Base-by-base conservation (phyloP, 1,140 invertebrate genomes). In the Asbolus verrucosus region DNA sequence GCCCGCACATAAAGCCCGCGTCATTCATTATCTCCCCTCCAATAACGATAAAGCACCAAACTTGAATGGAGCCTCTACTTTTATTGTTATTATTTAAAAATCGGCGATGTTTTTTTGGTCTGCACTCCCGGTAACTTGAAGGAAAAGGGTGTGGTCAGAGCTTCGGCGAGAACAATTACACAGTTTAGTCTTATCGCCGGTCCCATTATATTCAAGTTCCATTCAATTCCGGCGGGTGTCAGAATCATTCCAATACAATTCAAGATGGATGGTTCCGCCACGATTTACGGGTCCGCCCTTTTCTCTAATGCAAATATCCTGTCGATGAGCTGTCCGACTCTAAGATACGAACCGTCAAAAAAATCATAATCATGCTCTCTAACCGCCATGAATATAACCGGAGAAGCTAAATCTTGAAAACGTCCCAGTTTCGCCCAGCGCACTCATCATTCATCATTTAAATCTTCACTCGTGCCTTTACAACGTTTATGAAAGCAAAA, bases 241-340 rank as follows among this genome's bases (percentile, higher is more conserved):
- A 76, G 65, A 73, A 73, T 76, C 75, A 75, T 73, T 73, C 73
- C 46, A 69, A 65, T 72, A 74, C 73, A 70, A 75, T 75, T 73
- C 73, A 76, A 75, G 73, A 76, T 75, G 65, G 72, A 76, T 76
- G 73, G 69, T 65, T 63, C 54, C 54, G 54, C 50, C 15, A 63
- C 39, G 41, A 65, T 60, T 71, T 71, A 66, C 31, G 33, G 33
- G 36, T 54, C 36, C 62, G 73, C 70, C 73, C 70, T 69, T 38
- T 62, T 67, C 73, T 68, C 41, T 73, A 65, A 75, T 75, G 73
- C 71, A 75, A 75, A 75, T 71, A 73, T 70, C 71, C 67, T 70
- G 73, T 72, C 74, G 73, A 73, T 70, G 70, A 66, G 9, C 30
- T 39, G 43, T 61, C 69, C 19, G 21, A 33, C 27, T 46, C 9